Percentiles rank a stretch among this genome's conserved stretches.
These are phyloP conservation scores for Hippocampus barbouri DNA, from an alignment of 2,113 vertebrate species.

Conservation along the genomic window DNA sequence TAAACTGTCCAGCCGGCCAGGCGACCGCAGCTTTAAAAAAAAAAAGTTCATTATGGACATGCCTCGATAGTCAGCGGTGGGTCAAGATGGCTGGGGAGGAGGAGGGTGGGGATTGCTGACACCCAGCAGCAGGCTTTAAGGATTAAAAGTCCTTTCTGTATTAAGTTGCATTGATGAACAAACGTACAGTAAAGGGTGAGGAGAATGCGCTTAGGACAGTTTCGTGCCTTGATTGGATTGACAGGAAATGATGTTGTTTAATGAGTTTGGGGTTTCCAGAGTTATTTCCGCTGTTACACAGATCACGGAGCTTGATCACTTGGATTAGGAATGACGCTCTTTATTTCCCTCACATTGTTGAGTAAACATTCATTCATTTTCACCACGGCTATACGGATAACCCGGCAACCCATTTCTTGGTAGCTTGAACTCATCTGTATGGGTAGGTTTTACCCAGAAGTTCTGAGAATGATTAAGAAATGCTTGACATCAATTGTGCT, in stretches of 20 bases:
- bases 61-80: conserved; percentile 38
- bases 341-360: not conserved
- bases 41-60: conserved; percentile 54
- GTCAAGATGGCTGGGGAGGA: conserved; percentile 39
- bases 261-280: conserved; percentile 9
- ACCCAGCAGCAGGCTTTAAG: conserved; percentile 19
- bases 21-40: conserved; percentile 50
- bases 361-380: not conserved
- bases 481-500: too few species aligned
- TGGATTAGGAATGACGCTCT: not conserved
- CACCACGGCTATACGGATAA: too few species aligned
- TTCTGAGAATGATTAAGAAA: too few species aligned
- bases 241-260: conserved; percentile 3
- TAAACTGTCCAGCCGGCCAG: conserved; percentile 28
- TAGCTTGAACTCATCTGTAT: too few species aligned
- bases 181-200: not conserved
- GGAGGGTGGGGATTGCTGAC: not conserved
- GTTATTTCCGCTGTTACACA: not conserved
- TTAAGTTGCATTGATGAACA: conserved; percentile 2
- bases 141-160: conserved; percentile 18
- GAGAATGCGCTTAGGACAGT: conserved; percentile 2
- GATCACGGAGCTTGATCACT: not conserved
- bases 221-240: conserved; percentile 19
- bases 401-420: too few species aligned
- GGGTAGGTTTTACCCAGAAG: too few species aligned